phyloP scores from a whole-genome alignment of 1,140 invertebrate species.

The Elymnias hypermnestra region DNA sequence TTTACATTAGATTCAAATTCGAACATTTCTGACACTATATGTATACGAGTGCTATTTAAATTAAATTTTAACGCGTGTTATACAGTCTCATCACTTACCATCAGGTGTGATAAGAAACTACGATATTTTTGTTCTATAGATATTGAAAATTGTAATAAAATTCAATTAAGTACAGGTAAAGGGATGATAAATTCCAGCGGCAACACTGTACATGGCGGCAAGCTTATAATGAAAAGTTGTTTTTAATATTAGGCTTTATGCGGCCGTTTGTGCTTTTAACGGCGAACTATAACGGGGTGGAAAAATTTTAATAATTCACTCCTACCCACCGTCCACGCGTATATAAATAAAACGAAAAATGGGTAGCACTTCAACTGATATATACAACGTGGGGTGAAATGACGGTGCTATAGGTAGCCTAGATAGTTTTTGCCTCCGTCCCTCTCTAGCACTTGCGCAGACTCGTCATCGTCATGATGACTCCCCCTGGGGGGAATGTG shows the following conservation, averaged over 20 bases:
- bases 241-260: slow-evolving; percentile 10
- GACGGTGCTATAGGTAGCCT: slow-evolving; percentile 29
- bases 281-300: neutral
- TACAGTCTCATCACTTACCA: too few species aligned
- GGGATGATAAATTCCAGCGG: too few species aligned
- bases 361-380: slow-evolving; percentile 12
- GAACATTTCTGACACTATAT: too few species aligned
- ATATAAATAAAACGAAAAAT: slow-evolving; percentile 43
- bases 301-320: slow-evolving; percentile 32
- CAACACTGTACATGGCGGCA: too few species aligned
- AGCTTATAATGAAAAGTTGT: slow-evolving; percentile 1
- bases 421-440: slow-evolving; percentile 41
- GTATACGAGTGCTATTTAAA: too few species aligned
- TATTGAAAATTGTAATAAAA: too few species aligned
- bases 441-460: slow-evolving; percentile 54
- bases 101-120: too few species aligned
- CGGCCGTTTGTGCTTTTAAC: slow-evolving; percentile 4
- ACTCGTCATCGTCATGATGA: slow-evolving; percentile 61
- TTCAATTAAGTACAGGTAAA: too few species aligned
- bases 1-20: too few species aligned
- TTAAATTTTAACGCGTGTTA: too few species aligned
- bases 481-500: slow-evolving; percentile 24
- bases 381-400: slow-evolving; percentile 21
- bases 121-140: too few species aligned
- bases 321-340: slow-evolving; percentile 16